Conservation (phyloP, 2,797 vertebrate genomes). For the Anguilla anguilla region DNA sequence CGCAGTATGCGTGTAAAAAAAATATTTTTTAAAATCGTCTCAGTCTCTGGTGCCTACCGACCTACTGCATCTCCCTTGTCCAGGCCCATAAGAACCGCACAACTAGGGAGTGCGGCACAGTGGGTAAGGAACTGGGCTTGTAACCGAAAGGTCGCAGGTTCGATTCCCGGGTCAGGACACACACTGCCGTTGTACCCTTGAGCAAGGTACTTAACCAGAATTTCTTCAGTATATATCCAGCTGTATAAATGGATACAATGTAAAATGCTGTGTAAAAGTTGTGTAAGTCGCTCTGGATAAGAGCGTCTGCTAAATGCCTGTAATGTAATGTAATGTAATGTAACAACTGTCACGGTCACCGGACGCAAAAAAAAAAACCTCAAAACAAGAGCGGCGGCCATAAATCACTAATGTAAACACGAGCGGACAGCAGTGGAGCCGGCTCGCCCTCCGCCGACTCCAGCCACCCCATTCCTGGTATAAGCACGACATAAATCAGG, state of each 20-base stretch:
- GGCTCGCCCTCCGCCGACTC: background rate
- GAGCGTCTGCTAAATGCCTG: too few relatives aligned
- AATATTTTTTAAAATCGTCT: background rate
- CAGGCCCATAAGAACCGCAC: background rate
- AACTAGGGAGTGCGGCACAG: too few relatives aligned
- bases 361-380: background rate
- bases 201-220: too few relatives aligned
- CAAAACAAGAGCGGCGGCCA: background rate
- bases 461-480: background rate
- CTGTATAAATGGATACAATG: too few relatives aligned
- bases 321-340: too few relatives aligned
- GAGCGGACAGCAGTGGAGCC: background rate
- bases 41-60: background rate
- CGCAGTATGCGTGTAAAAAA: background rate
- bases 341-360: background rate
- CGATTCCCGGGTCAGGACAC: too few relatives aligned
- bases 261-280: too few relatives aligned
- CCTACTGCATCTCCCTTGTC: background rate
- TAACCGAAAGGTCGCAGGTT: too few relatives aligned
- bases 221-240: too few relatives aligned
- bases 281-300: too few relatives aligned
- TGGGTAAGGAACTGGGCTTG: too few relatives aligned
- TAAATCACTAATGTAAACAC: background rate
- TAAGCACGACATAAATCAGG: constrained; percentile 11
- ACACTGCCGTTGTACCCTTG: too few relatives aligned